Evolutionary conservation across 2,888 invertebrate species (phyloP), one percentile per base, ranked within the genome.

Genomic region (Mycalesis mineus): DNA sequence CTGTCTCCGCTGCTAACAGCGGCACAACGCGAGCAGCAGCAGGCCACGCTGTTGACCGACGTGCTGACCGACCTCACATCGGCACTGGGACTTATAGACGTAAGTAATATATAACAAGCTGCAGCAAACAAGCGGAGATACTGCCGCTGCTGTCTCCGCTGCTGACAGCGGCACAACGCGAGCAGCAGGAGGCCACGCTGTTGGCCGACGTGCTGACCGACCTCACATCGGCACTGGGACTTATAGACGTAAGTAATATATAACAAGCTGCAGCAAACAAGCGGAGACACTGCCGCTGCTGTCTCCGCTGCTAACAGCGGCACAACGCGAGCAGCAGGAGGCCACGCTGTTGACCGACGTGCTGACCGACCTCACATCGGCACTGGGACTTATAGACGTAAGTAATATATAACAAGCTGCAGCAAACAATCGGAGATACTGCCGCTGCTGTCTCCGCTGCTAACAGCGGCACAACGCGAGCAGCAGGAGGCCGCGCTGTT

Each of bases 371-470:
- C 73, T 88, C 13, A 62, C 68, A 1, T 50, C 60, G 0, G 77
- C 73, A 0, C 62, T 88, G 39, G 82, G 83, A 8, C 73, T 70
- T 63, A 80, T 85, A 15, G 84, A 83, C 61, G 88, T 88, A 36
- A 73, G 81, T 72, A n/a, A 9, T 3, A 71, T 9, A 9, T 5
- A 17, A 9, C 9, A 14, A 7, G 11, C 1, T 13, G 9, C 11
- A 4, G 6, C 7, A 47, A 79, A 7, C n/a, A n/a, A n/a, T n/a
- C n/a, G n/a, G n/a, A n/a, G n/a, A n/a, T n/a, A n/a, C n/a, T n/a
- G n/a, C n/a, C n/a, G n/a, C n/a, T n/a, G n/a, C n/a, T n/a, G n/a
- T n/a, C n/a, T n/a, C n/a, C n/a, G n/a, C n/a, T n/a, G n/a, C n/a
- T n/a, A n/a, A n/a, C n/a, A n/a, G n/a, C n/a, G n/a, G n/a, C n/a